phyloP scores from a whole-genome alignment of 2,888 invertebrate species.

The Harpagoxenus sublaevis region DNA sequence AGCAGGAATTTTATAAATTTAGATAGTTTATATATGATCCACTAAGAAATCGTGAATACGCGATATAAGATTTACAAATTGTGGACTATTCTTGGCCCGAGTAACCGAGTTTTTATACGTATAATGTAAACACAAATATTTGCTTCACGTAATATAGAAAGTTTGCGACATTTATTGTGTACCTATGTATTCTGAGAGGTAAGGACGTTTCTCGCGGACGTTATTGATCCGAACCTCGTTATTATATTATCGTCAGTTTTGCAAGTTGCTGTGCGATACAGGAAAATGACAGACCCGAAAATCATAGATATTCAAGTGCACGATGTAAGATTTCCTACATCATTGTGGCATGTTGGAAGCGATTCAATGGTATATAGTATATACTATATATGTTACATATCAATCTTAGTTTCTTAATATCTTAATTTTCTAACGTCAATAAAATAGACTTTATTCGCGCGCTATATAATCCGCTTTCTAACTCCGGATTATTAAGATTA shows the following conservation, averaged over 20 bases:
- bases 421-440: neutral
- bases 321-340: slow-evolving; percentile 95
- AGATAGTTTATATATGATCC: neutral
- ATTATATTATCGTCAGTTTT: neutral
- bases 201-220: neutral
- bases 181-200: neutral
- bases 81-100: neutral
- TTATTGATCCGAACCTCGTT: neutral
- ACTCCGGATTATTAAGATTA: neutral
- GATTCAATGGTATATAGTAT: slow-evolving; percentile 97
- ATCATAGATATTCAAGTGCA: slow-evolving; percentile 89
- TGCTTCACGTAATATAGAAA: neutral
- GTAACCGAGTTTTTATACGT: neutral
- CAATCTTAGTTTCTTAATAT: neutral
- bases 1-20: neutral
- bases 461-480: neutral
- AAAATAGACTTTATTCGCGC: neutral
- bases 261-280: neutral
- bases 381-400: neutral
- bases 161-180: neutral
- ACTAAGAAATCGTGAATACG: neutral
- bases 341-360: slow-evolving; percentile 93
- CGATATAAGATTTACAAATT: neutral
- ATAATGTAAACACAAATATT: slow-evolving; percentile 14
- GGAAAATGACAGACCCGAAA: slow-evolving; percentile 80